phyloP scores from a whole-genome alignment of 2,797 vertebrate species.

The Rhinoraja longicauda region DNA sequence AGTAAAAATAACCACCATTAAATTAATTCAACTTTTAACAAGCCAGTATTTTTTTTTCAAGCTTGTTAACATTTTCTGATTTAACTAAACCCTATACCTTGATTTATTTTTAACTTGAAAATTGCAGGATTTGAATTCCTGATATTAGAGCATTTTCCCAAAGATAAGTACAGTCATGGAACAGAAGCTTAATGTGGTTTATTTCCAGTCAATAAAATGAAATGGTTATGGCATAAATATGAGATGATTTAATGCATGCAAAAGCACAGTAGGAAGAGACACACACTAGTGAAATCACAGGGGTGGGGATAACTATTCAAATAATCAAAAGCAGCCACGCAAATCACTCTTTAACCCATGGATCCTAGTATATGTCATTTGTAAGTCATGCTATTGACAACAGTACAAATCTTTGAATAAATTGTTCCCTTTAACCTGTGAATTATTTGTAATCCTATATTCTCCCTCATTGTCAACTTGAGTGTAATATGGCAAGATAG shows the following conservation, averaged over 20 bases:
- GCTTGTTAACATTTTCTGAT: background rate
- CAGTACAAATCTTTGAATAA: background rate
- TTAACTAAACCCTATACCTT: background rate
- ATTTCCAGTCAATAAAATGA: constrained; percentile 8
- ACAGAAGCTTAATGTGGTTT: background rate
- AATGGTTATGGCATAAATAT: constrained; percentile 12
- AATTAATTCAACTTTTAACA: background rate
- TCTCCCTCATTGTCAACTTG: background rate
- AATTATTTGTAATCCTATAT: background rate
- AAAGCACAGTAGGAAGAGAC: constrained; percentile 12
- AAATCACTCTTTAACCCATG: constrained; percentile 33
- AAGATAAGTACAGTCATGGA: background rate
- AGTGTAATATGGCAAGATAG: background rate
- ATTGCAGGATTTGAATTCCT: background rate
- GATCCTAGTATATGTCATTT: constrained; percentile 43
- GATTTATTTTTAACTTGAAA: background rate
- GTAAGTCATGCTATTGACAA: background rate
- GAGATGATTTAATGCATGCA: constrained; percentile 23
- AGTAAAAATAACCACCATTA: background rate
- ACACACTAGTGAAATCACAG: background rate
- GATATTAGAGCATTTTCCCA: background rate
- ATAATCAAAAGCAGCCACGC: constrained; percentile 26
- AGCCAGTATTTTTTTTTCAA: background rate
- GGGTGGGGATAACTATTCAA: background rate
- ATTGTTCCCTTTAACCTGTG: background rate